Conservation (phyloP, 2,797 vertebrate genomes). For the Sebastes nivosus region DNA sequence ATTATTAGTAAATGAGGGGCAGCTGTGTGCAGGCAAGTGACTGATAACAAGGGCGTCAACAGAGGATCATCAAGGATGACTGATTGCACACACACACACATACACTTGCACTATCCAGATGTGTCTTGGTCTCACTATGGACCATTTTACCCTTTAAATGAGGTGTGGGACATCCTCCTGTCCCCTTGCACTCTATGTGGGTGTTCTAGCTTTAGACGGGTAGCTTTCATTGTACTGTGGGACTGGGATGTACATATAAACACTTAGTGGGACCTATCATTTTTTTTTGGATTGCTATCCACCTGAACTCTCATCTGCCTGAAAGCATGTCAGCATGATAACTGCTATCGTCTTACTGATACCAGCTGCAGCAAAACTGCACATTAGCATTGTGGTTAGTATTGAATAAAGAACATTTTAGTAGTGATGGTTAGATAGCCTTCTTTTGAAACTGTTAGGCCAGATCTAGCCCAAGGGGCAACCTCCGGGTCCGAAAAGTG, state of each 20-base stretch:
- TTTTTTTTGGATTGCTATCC: neutral
- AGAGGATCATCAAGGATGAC: constrained; percentile 1
- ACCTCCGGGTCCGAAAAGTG: no score
- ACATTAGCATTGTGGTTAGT: neutral
- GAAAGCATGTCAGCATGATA: neutral
- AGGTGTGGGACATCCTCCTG: neutral
- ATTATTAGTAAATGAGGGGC: constrained; percentile 50
- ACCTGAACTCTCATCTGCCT: neutral
- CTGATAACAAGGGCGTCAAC: constrained; percentile 23
- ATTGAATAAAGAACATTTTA: neutral
- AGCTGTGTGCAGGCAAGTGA: constrained; percentile 41
- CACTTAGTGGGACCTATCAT: neutral
- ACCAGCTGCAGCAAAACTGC: no score
- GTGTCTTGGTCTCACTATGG: neutral
- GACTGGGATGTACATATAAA: neutral
- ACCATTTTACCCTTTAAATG: neutral
- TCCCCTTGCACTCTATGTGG: neutral
- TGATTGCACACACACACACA: neutral
- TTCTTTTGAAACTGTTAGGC: no score
- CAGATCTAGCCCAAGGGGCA: neutral
- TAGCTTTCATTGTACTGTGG: neutral
- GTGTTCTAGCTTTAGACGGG: neutral
- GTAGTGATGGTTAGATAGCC: neutral
- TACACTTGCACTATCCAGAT: neutral
- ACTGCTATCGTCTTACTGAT: neutral